These are phyloP conservation scores for Zeugodacus cucurbitae DNA, from an alignment of 1,140 invertebrate genomes.

Conservation along the genomic window DNA sequence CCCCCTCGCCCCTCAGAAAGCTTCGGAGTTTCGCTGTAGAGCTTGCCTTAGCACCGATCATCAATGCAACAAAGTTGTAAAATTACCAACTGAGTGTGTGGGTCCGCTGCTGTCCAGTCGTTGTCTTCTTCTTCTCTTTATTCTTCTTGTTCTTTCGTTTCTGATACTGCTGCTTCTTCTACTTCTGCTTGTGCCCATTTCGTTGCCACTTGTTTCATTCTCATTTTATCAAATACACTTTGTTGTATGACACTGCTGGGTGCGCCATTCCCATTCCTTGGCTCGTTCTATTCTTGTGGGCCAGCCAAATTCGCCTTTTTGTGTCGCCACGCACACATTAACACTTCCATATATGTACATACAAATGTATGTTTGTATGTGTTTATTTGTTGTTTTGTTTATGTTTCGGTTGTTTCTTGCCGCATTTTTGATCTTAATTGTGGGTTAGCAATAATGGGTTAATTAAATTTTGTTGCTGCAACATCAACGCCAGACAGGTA, in stretches of 20 bases:
- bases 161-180: neutral
- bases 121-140: neutral
- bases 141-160: neutral
- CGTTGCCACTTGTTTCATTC: neutral
- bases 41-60: neutral
- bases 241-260: neutral
- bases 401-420: neutral
- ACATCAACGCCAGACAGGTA: neutral
- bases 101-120: too few species aligned
- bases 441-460: constrained; percentile 18
- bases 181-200: neutral
- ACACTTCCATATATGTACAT: neutral
- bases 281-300: neutral
- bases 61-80: neutral
- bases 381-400: neutral
- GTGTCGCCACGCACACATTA: neutral
- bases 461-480: constrained; percentile 29
- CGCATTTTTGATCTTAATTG: constrained; percentile 12
- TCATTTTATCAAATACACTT: neutral
- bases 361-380: neutral
- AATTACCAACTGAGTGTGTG: neutral
- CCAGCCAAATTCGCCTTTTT: neutral
- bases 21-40: neutral
- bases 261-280: neutral
- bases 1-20: neutral